A percentile compares a stretch with the other conserved stretches of the same genome.
phyloP scores from a whole-genome alignment of 2,797 vertebrate species.

The Scolopax bukidnonensis region DNA sequence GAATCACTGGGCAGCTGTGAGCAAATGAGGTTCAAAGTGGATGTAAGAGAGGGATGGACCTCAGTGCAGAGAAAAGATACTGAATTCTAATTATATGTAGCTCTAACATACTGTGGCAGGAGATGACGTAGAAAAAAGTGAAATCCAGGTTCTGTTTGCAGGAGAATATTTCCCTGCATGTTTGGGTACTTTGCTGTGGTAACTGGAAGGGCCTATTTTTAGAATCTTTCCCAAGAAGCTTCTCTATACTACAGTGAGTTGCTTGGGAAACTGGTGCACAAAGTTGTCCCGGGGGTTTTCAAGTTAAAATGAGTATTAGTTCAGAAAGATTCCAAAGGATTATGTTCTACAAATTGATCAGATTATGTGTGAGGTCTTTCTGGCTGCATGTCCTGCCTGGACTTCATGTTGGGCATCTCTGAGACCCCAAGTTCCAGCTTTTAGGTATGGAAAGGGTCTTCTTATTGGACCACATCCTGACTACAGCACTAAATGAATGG shows the following conservation, averaged over 20 bases:
- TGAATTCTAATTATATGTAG: neutral
- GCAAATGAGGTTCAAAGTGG: neutral
- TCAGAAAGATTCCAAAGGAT: neutral
- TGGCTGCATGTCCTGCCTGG: neutral
- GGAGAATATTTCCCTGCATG: slow-evolving; percentile 63
- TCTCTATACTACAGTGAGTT: neutral
- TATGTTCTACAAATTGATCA: neutral
- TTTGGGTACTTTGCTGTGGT: slow-evolving; percentile 74
- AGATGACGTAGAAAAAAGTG: neutral
- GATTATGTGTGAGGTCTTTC: neutral
- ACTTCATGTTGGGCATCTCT: neutral
- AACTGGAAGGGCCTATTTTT: slow-evolving; percentile 65
- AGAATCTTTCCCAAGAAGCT: slow-evolving; percentile 63
- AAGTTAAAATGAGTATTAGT: neutral
- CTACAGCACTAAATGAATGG: neutral
- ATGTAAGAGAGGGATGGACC: neutral
- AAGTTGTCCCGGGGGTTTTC: neutral
- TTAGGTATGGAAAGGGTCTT: neutral
- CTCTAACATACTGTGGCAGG: neutral
- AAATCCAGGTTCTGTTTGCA: slow-evolving; percentile 54
- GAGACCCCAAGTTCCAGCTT: neutral
- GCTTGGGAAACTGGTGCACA: neutral
- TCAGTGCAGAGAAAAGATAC: neutral
- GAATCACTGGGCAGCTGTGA: neutral
- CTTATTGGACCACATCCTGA: neutral